Percentiles rank a stretch among this genome's conserved stretches.
Evolutionary conservation across 2,888 invertebrate genomes (phyloP).

Genomic region (Nymphalis urticae): DNA sequence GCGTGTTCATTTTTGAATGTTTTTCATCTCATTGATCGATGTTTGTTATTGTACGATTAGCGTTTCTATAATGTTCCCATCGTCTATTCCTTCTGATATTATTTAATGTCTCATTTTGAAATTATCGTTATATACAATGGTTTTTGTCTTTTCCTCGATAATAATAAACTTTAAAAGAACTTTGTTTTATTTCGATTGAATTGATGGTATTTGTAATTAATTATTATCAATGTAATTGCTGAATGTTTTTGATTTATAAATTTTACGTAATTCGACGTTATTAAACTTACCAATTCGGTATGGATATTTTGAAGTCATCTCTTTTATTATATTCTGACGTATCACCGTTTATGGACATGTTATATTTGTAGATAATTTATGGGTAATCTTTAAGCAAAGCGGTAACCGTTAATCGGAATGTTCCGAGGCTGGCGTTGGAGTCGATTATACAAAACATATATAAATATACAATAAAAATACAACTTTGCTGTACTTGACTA

Average conservation of each 20-base stretch:
- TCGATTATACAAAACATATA: not conserved
- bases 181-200: too few relatives aligned
- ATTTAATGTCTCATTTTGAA: not conserved
- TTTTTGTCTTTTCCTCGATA: too few relatives aligned
- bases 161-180: too few relatives aligned
- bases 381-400: slow-evolving; percentile 13
- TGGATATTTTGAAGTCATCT: not conserved
- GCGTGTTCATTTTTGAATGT: not conserved
- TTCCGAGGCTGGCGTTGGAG: not conserved
- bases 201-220: too few relatives aligned
- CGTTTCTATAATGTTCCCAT: not conserved
- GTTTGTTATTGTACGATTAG: not conserved
- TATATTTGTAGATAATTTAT: slow-evolving; percentile 1
- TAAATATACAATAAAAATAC: too few relatives aligned
- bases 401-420: slow-evolving; percentile 14
- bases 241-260: not conserved
- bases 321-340: not conserved
- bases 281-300: slow-evolving; percentile 1
- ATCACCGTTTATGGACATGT: not conserved
- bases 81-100: not conserved
- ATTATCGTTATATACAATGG: not conserved
- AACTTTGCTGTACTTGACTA: not conserved
- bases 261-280: not conserved
- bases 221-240: not conserved
- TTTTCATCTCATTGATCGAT: not conserved